Evolutionary conservation across 1,140 invertebrate genomes (phyloP).

Genomic region (Lamellibrachia luymesi): DNA sequence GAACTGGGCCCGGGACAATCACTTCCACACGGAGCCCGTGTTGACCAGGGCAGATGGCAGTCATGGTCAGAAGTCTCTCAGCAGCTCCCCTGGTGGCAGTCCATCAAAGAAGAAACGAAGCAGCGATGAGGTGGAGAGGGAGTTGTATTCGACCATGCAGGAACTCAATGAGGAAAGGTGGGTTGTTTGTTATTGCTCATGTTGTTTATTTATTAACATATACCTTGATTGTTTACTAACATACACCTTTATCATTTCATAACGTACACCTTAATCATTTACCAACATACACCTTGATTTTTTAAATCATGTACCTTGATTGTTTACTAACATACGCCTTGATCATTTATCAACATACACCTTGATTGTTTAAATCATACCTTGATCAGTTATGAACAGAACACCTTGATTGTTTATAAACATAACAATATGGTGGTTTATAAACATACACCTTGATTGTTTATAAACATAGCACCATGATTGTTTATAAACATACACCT

Average conservation of each 20-base stretch:
- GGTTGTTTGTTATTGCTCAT: neutral
- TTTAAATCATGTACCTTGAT: too few relatives aligned
- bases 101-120: conserved; percentile 20
- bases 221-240: neutral
- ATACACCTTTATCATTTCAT: neutral
- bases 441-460: too few relatives aligned
- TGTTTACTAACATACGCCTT: too few relatives aligned
- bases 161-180: conserved; percentile 32
- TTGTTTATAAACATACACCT: too few relatives aligned
- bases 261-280: neutral
- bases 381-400: too few relatives aligned
- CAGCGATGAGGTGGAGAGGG: neutral
- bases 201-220: neutral
- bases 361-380: too few relatives aligned
- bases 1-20: neutral
- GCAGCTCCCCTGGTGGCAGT: conserved; percentile 13
- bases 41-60: neutral
- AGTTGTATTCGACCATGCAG: conserved; percentile 29
- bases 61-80: neutral
- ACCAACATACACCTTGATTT: too few relatives aligned
- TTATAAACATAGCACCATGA: too few relatives aligned
- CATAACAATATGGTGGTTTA: too few relatives aligned
- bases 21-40: neutral
- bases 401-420: too few relatives aligned
- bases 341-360: too few relatives aligned